A percentile compares a stretch with the other conserved stretches of the same genome.
These are phyloP conservation scores for Coreius guichenoti DNA, from an alignment of 2,797 vertebrate genomes.

Conservation along the genomic window DNA sequence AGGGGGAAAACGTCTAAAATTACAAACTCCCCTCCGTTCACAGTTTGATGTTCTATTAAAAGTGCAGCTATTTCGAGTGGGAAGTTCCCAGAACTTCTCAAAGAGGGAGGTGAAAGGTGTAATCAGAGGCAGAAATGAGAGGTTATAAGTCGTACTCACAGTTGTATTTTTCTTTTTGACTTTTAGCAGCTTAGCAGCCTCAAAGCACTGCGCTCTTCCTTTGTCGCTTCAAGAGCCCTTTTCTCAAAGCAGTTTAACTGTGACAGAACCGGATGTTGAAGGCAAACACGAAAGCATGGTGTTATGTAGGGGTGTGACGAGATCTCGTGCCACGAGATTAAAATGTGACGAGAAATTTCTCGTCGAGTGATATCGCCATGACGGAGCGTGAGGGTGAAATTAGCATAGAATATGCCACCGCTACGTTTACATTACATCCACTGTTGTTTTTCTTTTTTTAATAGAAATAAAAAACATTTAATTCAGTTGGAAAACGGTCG, in stretches of 20 bases:
- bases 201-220: slow-evolving; percentile 34
- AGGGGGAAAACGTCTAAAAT: slow-evolving; percentile 36
- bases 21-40: slow-evolving; percentile 44
- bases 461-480: too few relatives aligned
- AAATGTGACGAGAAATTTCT: too few relatives aligned
- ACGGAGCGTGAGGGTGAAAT: too few relatives aligned
- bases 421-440: too few relatives aligned
- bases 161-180: slow-evolving; percentile 43
- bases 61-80: slow-evolving; percentile 49
- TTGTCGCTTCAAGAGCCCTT: slow-evolving; percentile 41
- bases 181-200: slow-evolving; percentile 44
- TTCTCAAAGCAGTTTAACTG: slow-evolving; percentile 42
- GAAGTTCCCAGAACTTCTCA: slow-evolving; percentile 42
- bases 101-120: slow-evolving; percentile 52
- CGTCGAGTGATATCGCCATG: too few relatives aligned
- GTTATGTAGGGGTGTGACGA: too few relatives aligned
- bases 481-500: too few relatives aligned
- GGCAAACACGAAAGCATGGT: not conserved
- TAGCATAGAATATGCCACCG: too few relatives aligned
- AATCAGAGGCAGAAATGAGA: slow-evolving; percentile 58
- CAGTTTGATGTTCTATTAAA: slow-evolving; percentile 54
- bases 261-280: not conserved
- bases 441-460: too few relatives aligned
- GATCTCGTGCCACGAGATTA: too few relatives aligned
- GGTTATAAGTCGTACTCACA: slow-evolving; percentile 27